Percentiles rank a stretch among this genome's conserved stretches.
These are phyloP conservation scores for Parnassius smintheus DNA, from an alignment of 2,888 invertebrate genomes.

Conservation along the genomic window DNA sequence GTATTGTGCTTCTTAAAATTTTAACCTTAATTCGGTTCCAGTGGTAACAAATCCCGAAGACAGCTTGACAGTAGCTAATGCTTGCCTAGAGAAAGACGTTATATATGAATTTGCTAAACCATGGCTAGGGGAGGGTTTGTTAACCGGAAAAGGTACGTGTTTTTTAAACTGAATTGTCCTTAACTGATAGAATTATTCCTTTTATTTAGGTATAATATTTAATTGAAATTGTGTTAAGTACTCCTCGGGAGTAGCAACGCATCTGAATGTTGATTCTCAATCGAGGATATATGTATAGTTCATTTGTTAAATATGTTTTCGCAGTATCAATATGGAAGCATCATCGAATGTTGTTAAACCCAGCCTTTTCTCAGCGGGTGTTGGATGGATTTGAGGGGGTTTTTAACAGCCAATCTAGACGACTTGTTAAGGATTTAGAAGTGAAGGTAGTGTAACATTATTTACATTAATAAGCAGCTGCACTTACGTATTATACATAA, in stretches of 20 bases:
- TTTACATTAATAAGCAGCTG: too few relatives aligned
- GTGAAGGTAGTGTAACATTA: too few relatives aligned
- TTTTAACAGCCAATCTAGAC: constrained; percentile 53
- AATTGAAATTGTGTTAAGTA: background rate
- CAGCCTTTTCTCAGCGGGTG: constrained; percentile 54
- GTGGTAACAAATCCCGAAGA: constrained; percentile 31
- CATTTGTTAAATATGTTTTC: background rate
- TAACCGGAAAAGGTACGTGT: constrained; percentile 27
- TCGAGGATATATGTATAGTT: background rate
- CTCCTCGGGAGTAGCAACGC: too few relatives aligned
- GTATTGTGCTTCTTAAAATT: too few relatives aligned
- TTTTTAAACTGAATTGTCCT: background rate
- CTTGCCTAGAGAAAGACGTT: constrained; percentile 17
- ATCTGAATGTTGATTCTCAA: too few relatives aligned
- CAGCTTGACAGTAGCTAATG: constrained; percentile 23
- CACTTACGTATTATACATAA: too few relatives aligned
- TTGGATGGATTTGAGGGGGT: constrained; percentile 51
- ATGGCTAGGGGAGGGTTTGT: constrained; percentile 30
- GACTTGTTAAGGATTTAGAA: constrained; percentile 36
- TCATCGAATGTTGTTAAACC: constrained; percentile 56
- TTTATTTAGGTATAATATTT: background rate
- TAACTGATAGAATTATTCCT: background rate
- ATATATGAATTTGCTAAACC: constrained; percentile 5
- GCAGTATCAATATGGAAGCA: constrained; percentile 54
- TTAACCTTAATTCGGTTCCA: constrained; percentile 16